Base-by-base conservation (phyloP, 2,113 vertebrate species). In the Clupea harengus region DNA sequence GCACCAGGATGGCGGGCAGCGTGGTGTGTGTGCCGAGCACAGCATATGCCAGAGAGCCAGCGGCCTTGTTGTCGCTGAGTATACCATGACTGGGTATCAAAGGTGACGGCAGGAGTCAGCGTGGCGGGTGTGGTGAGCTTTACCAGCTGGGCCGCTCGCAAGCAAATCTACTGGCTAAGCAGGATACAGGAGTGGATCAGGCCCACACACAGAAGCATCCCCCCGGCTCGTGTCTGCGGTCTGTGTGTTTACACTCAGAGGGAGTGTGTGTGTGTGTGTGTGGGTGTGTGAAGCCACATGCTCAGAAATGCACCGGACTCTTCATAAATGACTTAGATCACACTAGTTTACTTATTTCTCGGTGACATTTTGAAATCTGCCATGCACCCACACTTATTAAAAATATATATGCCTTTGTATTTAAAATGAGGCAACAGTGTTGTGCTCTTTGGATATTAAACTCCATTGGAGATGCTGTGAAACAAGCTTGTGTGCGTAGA, bases 311-410 rank as follows among this genome's bases (percentile, higher is more conserved):
- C 72, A 78, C 72, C 17, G 10, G 32, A 39, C 72, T 64, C 60
- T 44, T 78, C 72, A 78, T 44, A 44, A 78, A 78, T 78, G 72
- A 13, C 72, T 78, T 78, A 78, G 72, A 10, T 15, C 54, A 78
- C 87, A 90, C 83, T 75, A 87, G 22, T 82, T 84, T 92, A 90
- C 92, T 93, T 93, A 93, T 93, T 93, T 92, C 82, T 82, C 86
- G 32, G 75, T 95, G 93, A 90, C 95, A 95, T 95, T 95, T 89
- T 81, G 87, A 92, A 91, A 94, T 89, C 86, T 87, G 88, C 90
- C 90, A 89, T 91, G 86, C 90, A 93, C 92, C 91, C 88, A 54
- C 50, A 83, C 86, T 91, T 92, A 81, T 81, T 87, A 88, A 92
- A 93, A 92, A 92, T 89, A 89, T 89, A 89, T 93, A 92, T 88